A percentile compares a stretch with the other conserved stretches of the same genome.
These are phyloP conservation scores for Pachycephala philippinensis DNA, from an alignment of 2,113 vertebrate species.

Conservation along the genomic window DNA sequence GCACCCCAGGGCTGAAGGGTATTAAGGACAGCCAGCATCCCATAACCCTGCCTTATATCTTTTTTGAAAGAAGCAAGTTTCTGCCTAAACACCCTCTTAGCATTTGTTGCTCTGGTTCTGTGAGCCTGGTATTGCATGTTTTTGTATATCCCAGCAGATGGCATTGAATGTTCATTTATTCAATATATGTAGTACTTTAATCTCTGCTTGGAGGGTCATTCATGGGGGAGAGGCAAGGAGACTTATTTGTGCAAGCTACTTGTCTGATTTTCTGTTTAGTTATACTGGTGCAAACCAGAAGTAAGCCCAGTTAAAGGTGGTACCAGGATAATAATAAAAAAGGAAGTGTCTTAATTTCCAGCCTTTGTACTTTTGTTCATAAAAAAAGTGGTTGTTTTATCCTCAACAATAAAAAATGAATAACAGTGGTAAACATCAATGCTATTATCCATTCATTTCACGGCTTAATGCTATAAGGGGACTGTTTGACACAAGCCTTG, in stretches of 20 bases:
- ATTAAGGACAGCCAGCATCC: background rate
- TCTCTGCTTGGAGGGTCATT: background rate
- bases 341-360: background rate
- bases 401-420: background rate
- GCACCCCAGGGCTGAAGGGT: background rate
- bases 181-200: background rate
- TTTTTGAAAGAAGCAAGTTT: background rate
- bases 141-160: constrained; percentile 52
- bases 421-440: background rate
- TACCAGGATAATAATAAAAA: background rate
- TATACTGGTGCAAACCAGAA: background rate
- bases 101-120: background rate
- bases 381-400: background rate
- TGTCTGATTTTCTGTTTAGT: background rate
- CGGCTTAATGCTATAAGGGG: background rate
- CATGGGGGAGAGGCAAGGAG: accelerated
- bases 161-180: constrained; percentile 42
- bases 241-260: background rate
- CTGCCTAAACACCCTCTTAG: background rate
- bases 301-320: background rate
- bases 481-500: background rate
- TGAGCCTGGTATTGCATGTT: background rate
- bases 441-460: background rate
- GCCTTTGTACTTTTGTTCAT: background rate
- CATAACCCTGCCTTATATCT: background rate